A percentile compares a stretch with the other conserved stretches of the same genome.
These are phyloP conservation scores for Monopis laevigella DNA, from an alignment of 2,888 invertebrate genomes.

Conservation along the genomic window DNA sequence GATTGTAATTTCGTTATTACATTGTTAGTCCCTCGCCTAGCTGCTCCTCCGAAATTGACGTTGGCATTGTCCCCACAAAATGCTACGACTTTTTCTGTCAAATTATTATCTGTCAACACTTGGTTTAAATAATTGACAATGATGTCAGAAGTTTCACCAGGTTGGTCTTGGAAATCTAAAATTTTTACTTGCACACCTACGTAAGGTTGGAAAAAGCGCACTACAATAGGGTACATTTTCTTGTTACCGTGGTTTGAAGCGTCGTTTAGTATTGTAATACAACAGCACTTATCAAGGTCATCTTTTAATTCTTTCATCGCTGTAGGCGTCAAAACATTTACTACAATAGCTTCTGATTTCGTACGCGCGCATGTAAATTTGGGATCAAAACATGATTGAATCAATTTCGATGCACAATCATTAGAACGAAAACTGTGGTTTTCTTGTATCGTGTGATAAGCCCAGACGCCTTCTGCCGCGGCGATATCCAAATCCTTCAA, in stretches of 20 bases:
- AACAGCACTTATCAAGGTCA: conserved; percentile 21
- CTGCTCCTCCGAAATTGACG: conserved; percentile 21
- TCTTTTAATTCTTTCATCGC: conserved; percentile 24
- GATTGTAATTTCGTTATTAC: conserved; percentile 20
- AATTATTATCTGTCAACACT: conserved; percentile 26
- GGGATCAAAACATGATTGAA: conserved; percentile 24
- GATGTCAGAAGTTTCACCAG: conserved; percentile 23
- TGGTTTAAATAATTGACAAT: conserved; percentile 23
- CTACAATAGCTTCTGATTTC: conserved; percentile 23
- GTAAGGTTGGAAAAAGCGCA: conserved; percentile 23
- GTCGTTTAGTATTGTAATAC: conserved; percentile 24
- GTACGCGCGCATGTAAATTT: conserved; percentile 27
- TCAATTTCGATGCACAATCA: conserved; percentile 22
- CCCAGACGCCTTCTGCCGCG: conserved; percentile 13
- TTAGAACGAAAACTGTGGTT: conserved; percentile 16
- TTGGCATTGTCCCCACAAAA: conserved; percentile 25
- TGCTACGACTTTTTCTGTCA: conserved; percentile 23
- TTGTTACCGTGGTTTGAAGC: conserved; percentile 27
- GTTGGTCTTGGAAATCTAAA: conserved; percentile 23
- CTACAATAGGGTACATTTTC: conserved; percentile 27
- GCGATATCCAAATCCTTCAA: conserved; percentile 23
- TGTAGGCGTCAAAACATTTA: conserved; percentile 24
- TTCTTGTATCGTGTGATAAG: conserved; percentile 17
- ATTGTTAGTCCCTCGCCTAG: conserved; percentile 21
- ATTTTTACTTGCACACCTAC: conserved; percentile 24